phyloP scores from a whole-genome alignment of 2,888 invertebrate genomes.

The Andrena trimmerana region DNA sequence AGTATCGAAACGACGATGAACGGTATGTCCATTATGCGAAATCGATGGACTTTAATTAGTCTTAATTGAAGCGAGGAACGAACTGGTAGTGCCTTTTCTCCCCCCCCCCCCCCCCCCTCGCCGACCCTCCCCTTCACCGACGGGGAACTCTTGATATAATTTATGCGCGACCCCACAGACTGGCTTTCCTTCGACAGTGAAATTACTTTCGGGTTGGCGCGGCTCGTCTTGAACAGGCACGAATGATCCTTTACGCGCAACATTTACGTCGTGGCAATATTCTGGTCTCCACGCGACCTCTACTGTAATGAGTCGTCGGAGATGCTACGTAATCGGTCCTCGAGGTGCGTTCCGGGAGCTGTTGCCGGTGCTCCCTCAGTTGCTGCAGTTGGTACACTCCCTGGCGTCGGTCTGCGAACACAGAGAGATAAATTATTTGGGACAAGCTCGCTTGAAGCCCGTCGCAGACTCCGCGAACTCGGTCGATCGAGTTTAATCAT shows the following conservation, averaged over 20 bases:
- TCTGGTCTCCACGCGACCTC: slow-evolving; percentile 77
- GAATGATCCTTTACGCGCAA: slow-evolving; percentile 68
- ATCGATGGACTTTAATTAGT: slow-evolving; percentile 48
- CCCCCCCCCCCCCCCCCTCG: not conserved
- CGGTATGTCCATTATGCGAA: not conserved
- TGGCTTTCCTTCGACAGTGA: slow-evolving; percentile 45
- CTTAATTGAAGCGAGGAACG: slow-evolving; percentile 57
- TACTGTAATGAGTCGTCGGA: slow-evolving; percentile 69
- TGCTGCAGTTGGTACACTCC: slow-evolving; percentile 67
- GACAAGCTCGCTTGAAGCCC: not conserved
- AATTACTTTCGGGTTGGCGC: slow-evolving; percentile 64
- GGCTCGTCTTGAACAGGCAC: slow-evolving; percentile 31
- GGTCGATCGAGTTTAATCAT: not conserved
- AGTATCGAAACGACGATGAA: not conserved
- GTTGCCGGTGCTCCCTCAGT: slow-evolving; percentile 61
- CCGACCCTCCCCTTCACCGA: not conserved
- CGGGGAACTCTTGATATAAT: slow-evolving; percentile 48
- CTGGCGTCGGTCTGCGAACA: slow-evolving; percentile 72
- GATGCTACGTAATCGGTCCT: slow-evolving; percentile 65
- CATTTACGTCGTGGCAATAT: slow-evolving; percentile 76
- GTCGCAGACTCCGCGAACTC: not conserved
- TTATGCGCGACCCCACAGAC: slow-evolving; percentile 45
- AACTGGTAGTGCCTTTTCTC: slow-evolving; percentile 13
- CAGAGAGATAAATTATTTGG: slow-evolving; percentile 15
- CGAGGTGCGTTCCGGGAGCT: slow-evolving; percentile 51